Percentiles rank a stretch among this genome's conserved stretches.
phyloP scores from a whole-genome alignment of 2,113 vertebrate genomes.

The Catagonus wagneri region DNA sequence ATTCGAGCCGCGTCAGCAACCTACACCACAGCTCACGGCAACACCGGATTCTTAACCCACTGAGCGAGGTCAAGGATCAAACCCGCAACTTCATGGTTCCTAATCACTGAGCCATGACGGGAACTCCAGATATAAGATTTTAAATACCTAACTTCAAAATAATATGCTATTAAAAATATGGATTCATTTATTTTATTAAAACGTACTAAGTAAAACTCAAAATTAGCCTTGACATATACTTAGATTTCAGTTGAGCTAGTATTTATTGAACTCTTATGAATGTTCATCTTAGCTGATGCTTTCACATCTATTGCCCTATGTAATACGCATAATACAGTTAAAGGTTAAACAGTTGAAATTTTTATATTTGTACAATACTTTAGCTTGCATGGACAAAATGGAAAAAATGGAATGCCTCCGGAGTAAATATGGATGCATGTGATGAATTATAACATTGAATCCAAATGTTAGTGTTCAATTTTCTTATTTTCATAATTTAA shows the following conservation, averaged over 20 bases:
- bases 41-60: no score
- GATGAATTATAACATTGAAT: slow-evolving; percentile 18
- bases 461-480: slow-evolving; percentile 28
- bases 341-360: slow-evolving; percentile 15
- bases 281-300: neutral
- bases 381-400: neutral
- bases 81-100: no score
- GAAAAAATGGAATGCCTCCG: neutral
- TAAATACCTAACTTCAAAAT: no score
- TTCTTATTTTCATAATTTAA: slow-evolving; percentile 40
- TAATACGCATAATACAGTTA: slow-evolving; percentile 3
- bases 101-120: no score
- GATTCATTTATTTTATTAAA: slow-evolving; percentile 38
- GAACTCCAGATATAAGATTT: no score
- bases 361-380: slow-evolving; percentile 13
- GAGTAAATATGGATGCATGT: neutral
- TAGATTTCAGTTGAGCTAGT: neutral
- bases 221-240: slow-evolving; percentile 19
- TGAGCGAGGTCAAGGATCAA: no score
- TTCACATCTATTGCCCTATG: neutral
- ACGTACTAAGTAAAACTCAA: slow-evolving; percentile 21
- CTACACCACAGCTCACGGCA: no score
- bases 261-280: slow-evolving; percentile 37
- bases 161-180: neutral
- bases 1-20: no score